Evolutionary conservation across 2,888 invertebrate species (phyloP).

Genomic region (Campoplex capitator): DNA sequence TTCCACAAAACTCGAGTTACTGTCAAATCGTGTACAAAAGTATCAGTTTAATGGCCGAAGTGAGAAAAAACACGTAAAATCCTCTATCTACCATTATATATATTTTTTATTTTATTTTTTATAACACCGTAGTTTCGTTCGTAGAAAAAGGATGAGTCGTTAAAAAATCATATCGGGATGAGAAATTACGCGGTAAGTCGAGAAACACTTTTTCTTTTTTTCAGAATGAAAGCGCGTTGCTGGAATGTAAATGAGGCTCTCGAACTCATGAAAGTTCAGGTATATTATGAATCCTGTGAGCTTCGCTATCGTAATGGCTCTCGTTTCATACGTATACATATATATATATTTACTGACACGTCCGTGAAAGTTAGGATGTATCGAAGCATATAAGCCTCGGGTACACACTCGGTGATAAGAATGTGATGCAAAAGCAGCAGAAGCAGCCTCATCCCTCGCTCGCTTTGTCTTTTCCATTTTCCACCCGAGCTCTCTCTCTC

Average conservation of each 20-base stretch:
- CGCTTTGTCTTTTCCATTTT: conserved; percentile 68
- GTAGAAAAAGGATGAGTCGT: conserved; percentile 6
- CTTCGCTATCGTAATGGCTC: conserved; percentile 39
- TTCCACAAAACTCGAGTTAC: not conserved
- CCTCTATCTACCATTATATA: not conserved
- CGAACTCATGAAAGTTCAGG: conserved; percentile 45
- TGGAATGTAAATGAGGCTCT: conserved; percentile 45
- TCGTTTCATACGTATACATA: not conserved
- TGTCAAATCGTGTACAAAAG: not conserved
- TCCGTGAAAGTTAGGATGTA: not conserved
- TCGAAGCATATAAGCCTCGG: conserved; percentile 14
- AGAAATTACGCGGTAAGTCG: conserved; percentile 44
- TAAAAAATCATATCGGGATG: conserved; percentile 37
- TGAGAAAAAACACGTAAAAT: conserved; percentile 2
- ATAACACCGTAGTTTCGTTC: not conserved
- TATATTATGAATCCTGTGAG: conserved; percentile 30
- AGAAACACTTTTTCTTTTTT: conserved; percentile 22
- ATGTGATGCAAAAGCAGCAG: conserved; percentile 43
- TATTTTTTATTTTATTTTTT: not conserved
- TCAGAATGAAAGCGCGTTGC: conserved; percentile 9
- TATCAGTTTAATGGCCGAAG: not conserved
- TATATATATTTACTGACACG: conserved; percentile 9
- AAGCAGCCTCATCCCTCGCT: conserved; percentile 10
- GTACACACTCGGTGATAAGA: conserved; percentile 13
- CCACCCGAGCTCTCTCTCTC: conserved; percentile 59